Conservation (phyloP, 2,113 vertebrate species). For the Myodes glareolus region DNA sequence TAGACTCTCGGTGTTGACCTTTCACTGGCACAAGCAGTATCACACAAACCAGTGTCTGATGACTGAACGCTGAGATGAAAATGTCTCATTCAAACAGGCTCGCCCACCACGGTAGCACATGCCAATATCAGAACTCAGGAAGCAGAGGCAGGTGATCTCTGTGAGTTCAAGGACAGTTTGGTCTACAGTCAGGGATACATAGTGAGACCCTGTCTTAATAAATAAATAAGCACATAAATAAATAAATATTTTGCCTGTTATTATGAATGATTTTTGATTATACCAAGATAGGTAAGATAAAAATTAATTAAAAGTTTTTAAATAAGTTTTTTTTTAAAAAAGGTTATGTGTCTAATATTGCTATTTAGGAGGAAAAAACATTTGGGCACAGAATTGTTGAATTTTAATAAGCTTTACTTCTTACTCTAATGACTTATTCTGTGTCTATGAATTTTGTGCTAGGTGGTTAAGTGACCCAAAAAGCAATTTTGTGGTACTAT, state of each 20-base stretch:
- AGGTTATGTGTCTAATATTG: conserved; percentile 35
- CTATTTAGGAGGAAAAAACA: neutral
- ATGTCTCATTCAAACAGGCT: conserved; percentile 32
- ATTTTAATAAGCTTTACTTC: conserved; percentile 69
- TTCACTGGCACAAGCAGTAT: neutral
- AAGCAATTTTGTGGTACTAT: conserved; percentile 51
- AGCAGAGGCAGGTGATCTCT: neutral
- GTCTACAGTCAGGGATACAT: neutral
- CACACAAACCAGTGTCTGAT: neutral
- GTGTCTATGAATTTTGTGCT: conserved; percentile 41
- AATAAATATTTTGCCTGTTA: neutral
- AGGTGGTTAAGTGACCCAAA: conserved; percentile 51
- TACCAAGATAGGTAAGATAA: neutral
- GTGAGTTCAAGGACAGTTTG: neutral
- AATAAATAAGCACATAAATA: too few species aligned
- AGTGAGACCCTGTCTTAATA: neutral
- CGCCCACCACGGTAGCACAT: neutral
- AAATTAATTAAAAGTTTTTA: neutral
- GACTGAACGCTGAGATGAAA: conserved; percentile 10
- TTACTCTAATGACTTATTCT: conserved; percentile 51
- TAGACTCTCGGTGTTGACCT: neutral
- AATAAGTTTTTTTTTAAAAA: neutral
- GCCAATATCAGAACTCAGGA: neutral
- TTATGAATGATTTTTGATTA: conserved; percentile 40
- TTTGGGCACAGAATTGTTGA: conserved; percentile 3